A percentile compares a stretch with the other conserved stretches of the same genome.
Evolutionary conservation across 2,797 vertebrate species (phyloP).

Genomic region (Enteromius argenteus): DNA sequence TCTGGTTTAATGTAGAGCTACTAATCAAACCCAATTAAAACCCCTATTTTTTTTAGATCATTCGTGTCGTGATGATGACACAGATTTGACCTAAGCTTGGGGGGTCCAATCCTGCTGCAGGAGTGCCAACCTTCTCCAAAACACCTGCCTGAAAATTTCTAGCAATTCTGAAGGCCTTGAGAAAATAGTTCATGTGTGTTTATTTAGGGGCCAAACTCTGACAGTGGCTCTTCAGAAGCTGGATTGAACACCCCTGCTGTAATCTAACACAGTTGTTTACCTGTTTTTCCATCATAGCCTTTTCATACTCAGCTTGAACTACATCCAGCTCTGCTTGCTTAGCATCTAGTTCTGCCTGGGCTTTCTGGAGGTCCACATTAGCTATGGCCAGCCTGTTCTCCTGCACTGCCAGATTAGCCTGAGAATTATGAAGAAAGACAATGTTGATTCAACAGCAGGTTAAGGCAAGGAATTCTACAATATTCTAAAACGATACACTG

Average conservation of each 20-base stretch:
- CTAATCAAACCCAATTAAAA: neutral
- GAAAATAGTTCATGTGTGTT: neutral
- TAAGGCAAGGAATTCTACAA: neutral
- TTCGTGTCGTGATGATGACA: neutral
- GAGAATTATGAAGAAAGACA: conserved; percentile 6
- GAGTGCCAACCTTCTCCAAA: no score
- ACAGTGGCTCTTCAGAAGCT: neutral
- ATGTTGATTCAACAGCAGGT: neutral
- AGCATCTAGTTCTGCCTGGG: conserved; percentile 89
- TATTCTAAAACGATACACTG: neutral
- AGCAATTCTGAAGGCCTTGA: neutral
- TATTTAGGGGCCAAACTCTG: conserved; percentile 8
- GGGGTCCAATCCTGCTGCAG: neutral
- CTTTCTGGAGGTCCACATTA: conserved; percentile 88
- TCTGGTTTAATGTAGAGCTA: neutral
- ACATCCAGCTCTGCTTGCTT: conserved; percentile 92
- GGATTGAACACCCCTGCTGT: neutral
- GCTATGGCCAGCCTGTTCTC: conserved; percentile 85
- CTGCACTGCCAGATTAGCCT: conserved; percentile 94
- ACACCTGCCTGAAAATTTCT: no score
- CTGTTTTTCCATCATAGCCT: conserved; percentile 93
- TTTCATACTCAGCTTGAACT: conserved; percentile 90
- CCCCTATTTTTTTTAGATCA: neutral
- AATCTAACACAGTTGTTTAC: conserved; percentile 68
- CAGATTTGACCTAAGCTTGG: neutral